Conservation (phyloP, 64 coral and sea anemone genomes). For the Platygyra sinensis region DNA sequence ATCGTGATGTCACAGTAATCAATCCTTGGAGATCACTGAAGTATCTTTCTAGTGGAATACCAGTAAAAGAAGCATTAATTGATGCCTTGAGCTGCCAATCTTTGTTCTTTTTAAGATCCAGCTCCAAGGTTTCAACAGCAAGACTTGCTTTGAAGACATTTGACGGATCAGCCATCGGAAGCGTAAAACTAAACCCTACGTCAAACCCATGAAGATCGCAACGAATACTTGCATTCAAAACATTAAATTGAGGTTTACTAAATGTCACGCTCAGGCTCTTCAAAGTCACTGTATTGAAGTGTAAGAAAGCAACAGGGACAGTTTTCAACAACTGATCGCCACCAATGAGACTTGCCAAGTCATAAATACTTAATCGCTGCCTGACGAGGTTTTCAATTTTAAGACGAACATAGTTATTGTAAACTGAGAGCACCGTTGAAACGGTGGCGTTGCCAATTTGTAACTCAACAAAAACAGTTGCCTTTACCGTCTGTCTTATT, state of each 20-base stretch:
- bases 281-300: constrained; percentile 33
- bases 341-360: constrained; percentile 49
- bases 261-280: constrained; percentile 61
- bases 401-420: not conserved
- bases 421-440: constrained; percentile 23
- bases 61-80: constrained; percentile 47
- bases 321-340: constrained; percentile 41
- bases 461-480: constrained; percentile 14
- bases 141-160: constrained; percentile 55
- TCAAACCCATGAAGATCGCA: constrained; percentile 64
- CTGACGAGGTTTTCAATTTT: constrained; percentile 12
- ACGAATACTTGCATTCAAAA: constrained; percentile 29
- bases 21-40: constrained; percentile 48
- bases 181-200: constrained; percentile 64
- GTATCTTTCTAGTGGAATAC: constrained; percentile 43
- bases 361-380: constrained; percentile 28
- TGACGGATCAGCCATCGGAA: constrained; percentile 56
- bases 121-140: constrained; percentile 30
- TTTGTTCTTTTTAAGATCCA: constrained; percentile 12
- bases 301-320: constrained; percentile 41
- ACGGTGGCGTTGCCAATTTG: constrained; percentile 14
- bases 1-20: constrained; percentile 27
- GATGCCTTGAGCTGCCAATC: constrained; percentile 46
- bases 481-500: constrained; percentile 7
- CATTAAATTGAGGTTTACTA: constrained; percentile 67